Evolutionary conservation across 2,797 vertebrate species (phyloP), one percentile per base, ranked within the genome.

Genomic region (Poecilia velifera): DNA sequence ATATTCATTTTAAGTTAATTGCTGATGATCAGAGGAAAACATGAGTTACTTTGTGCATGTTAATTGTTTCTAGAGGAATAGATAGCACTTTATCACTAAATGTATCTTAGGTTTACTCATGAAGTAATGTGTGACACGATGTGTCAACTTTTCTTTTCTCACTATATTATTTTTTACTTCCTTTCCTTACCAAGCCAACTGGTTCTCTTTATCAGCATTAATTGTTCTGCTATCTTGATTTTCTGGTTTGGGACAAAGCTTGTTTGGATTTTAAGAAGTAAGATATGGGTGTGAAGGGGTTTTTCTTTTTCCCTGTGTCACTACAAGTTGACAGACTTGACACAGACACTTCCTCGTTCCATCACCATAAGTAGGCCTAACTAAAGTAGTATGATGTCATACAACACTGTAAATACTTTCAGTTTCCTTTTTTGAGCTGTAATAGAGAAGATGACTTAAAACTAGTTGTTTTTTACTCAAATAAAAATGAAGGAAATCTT

Each of bases 61-160:
- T 81, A 0, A 6, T 66, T 20, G 7, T 51, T 0, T 72, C 84
- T 70, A 80, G 1, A 36, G 25, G 22, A 53, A 53, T 16, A 57
- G 57, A 51, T 12, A 78, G 49, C 20, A 75, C 3, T 68, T 76
- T 46, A 74, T n/a, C 72, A 2, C 51, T 73, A 82, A 47, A 39
- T 34, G 1, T 18, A 57, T 0, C 10, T 71, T 31, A 18, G 39
- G 25, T 57, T 20, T 45, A 47, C 46, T 57, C 34, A 43, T 78
- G 43, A 68, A 53, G 3, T 0, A 22, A 55, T 5, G 41, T 70
- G 5, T 41, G 22, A 4, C 39, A 22, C 10, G 20, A 18, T 57
- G 28, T 71, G 39, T 64, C 22, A 25, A 3, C 16, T 36, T 16
- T 22, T 39, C 74, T 25, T 18, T 36, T n/a, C 68, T 22, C 41